phyloP scores from a whole-genome alignment of 2,888 invertebrate genomes.

The Polymixis lichenea region DNA sequence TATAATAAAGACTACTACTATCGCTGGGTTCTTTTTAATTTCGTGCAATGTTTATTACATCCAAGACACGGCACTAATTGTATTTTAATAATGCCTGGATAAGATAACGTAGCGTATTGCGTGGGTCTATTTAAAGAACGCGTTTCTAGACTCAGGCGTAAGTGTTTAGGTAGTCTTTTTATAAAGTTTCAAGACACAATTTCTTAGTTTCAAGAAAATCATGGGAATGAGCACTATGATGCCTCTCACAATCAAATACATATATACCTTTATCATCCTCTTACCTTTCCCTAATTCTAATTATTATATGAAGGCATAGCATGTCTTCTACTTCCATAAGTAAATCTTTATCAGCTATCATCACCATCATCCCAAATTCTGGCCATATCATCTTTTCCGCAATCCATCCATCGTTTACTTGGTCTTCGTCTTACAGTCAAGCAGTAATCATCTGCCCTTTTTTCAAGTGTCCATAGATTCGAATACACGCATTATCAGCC shows the following conservation, averaged over 20 bases:
- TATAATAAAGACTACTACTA: neutral
- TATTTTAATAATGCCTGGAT: constrained; percentile 21
- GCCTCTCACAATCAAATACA: neutral
- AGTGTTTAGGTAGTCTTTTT: neutral
- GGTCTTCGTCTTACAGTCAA: neutral
- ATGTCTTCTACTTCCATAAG: neutral
- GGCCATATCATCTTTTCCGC: too few species aligned
- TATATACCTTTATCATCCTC: neutral
- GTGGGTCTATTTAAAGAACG: neutral
- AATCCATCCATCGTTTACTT: neutral
- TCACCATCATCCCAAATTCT: neutral
- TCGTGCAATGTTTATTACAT: constrained; percentile 24
- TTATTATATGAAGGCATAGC: neutral
- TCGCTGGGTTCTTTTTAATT: neutral
- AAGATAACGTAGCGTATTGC: constrained; percentile 2
- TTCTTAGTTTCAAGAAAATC: neutral
- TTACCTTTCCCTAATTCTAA: neutral
- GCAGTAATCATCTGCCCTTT: neutral
- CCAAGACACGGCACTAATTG: constrained; percentile 12
- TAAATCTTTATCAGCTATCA: neutral
- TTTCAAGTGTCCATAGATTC: neutral
- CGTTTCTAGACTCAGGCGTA: neutral
- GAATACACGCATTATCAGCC: neutral
- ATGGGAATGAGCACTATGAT: neutral
- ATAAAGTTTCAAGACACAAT: neutral